A percentile compares a stretch with the other conserved stretches of the same genome.
Conservation (phyloP, 2,113 vertebrate species). For the Bufo gargarizans region DNA sequence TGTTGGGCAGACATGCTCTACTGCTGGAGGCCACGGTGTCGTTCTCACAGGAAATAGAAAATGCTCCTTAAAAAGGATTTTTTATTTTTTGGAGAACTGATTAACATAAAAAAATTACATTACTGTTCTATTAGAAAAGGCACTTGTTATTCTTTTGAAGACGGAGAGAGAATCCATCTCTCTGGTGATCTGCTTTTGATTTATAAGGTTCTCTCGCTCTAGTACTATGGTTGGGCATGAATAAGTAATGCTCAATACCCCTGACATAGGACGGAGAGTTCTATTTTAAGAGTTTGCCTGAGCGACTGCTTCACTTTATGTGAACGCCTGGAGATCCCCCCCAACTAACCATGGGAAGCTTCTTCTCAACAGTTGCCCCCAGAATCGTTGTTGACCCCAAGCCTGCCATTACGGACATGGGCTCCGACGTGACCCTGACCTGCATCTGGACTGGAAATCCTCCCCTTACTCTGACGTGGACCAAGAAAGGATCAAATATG, state of each 20-base stretch:
- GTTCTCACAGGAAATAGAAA: not conserved
- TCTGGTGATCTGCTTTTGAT: slow-evolving; percentile 53
- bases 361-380: slow-evolving; percentile 79
- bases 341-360: slow-evolving; percentile 1
- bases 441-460: slow-evolving; percentile 95
- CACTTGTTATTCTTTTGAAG: slow-evolving; percentile 53
- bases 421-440: slow-evolving; percentile 89
- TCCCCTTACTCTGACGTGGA: slow-evolving; percentile 94
- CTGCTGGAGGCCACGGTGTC: not conserved
- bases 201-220: slow-evolving; percentile 34
- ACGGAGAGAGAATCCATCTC: slow-evolving; percentile 40
- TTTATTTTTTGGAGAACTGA: not conserved
- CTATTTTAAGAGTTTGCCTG: slow-evolving; percentile 46
- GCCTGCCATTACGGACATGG: slow-evolving; percentile 86
- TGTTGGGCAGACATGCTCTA: not conserved
- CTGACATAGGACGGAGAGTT: slow-evolving; percentile 25
- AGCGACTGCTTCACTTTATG: slow-evolving; percentile 22
- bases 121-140: slow-evolving; percentile 37
- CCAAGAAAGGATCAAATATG: slow-evolving; percentile 96
- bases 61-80: not conserved
- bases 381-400: slow-evolving; percentile 90
- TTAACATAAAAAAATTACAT: not conserved
- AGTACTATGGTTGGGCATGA: slow-evolving; percentile 52
- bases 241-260: slow-evolving; percentile 54
- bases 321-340: slow-evolving; percentile 23